Conservation (phyloP, 2,797 vertebrate genomes). For the Molothrus aeneus region DNA sequence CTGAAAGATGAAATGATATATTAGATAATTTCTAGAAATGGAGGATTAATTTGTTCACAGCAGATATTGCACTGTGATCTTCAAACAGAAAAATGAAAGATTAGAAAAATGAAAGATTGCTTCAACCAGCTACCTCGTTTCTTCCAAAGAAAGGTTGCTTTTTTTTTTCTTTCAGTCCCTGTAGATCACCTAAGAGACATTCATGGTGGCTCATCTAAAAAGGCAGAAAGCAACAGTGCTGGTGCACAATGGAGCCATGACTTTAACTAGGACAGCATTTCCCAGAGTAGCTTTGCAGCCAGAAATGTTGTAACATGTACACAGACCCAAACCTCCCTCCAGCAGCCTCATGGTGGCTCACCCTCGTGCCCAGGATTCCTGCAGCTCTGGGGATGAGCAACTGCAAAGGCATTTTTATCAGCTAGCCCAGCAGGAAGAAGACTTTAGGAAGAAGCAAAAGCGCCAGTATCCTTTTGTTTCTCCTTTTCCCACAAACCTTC, state of each 20-base stretch:
- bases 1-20: not conserved
- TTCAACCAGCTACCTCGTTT: not conserved
- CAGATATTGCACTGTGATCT: not conserved
- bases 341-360: not conserved
- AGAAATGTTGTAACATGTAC: fast-evolving
- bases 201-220: not conserved
- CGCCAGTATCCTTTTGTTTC: not conserved
- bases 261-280: not conserved
- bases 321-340: not conserved
- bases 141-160: not conserved
- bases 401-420: not conserved
- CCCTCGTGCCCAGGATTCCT: fast-evolving
- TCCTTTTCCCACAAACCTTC: not conserved
- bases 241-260: fast-evolving
- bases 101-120: not conserved
- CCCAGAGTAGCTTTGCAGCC: not conserved
- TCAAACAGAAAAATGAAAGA: not conserved
- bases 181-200: not conserved
- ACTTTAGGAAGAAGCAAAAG: not conserved
- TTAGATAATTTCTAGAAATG: not conserved
- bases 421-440: not conserved
- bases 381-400: not conserved
- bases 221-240: not conserved
- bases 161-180: not conserved
- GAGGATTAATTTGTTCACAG: not conserved